phyloP scores from a whole-genome alignment of 2,113 vertebrate species.

The Corydoras maculifer region DNA sequence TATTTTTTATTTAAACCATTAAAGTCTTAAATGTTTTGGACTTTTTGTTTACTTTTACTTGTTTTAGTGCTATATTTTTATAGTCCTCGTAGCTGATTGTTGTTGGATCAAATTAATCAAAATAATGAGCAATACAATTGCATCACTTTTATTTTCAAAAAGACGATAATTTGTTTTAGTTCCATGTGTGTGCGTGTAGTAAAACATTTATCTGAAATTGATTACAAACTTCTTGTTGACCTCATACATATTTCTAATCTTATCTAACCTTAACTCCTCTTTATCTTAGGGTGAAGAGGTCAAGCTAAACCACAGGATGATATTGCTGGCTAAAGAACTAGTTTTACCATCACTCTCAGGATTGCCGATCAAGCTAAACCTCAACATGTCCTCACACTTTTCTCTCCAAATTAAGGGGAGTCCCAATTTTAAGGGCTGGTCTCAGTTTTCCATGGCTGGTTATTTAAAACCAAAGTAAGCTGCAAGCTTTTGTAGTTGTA shows the following conservation, averaged over 20 bases:
- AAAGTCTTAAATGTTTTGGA: too few species aligned
- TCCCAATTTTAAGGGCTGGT: constrained; percentile 61
- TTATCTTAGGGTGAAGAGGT: constrained; percentile 74
- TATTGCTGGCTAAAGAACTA: constrained; percentile 66
- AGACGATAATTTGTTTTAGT: too few species aligned
- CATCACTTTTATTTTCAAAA: neutral
- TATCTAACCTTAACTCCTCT: neutral
- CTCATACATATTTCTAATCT: neutral
- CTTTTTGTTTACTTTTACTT: too few species aligned
- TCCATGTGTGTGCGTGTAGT: too few species aligned
- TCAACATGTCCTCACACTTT: constrained; percentile 71
- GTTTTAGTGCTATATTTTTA: too few species aligned
- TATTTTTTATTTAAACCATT: too few species aligned
- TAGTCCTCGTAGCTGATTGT: too few species aligned
- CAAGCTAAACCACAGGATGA: constrained; percentile 67
- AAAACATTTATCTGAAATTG: too few species aligned
- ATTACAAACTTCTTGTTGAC: too few species aligned
- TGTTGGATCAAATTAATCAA: too few species aligned
- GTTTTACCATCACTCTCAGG: constrained; percentile 75
- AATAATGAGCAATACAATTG: too few species aligned
- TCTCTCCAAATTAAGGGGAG: constrained; percentile 69
- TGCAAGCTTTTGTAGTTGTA: too few species aligned
- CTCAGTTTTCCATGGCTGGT: constrained; percentile 72
- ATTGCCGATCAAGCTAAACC: constrained; percentile 66
- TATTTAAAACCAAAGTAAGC: constrained; percentile 76